phyloP scores from a whole-genome alignment of 2,888 invertebrate genomes.

The Orthosia gothica region DNA sequence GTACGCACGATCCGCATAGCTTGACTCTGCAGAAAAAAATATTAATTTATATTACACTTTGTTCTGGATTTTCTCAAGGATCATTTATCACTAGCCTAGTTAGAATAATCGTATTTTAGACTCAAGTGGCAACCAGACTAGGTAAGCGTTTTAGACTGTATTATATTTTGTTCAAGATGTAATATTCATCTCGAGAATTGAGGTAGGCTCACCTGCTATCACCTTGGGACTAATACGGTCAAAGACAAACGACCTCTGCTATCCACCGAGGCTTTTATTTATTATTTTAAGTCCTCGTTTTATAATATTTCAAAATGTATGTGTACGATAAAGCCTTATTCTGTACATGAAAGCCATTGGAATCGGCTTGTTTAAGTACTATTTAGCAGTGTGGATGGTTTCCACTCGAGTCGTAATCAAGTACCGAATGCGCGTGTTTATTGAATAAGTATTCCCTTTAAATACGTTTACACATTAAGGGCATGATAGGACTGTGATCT shows the following conservation, averaged over 20 bases:
- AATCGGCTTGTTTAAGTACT: constrained; percentile 38
- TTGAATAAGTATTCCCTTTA: constrained; percentile 30
- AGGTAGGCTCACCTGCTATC: neutral
- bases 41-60: neutral
- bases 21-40: constrained; percentile 94
- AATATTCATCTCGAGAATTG: constrained; percentile 23
- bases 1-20: constrained; percentile 99
- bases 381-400: constrained; percentile 31
- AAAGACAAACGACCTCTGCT: constrained; percentile 26
- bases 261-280: constrained; percentile 4
- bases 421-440: constrained; percentile 20
- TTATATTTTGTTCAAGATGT: constrained; percentile 19
- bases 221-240: constrained; percentile 35
- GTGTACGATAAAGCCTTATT: constrained; percentile 13
- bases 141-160: neutral
- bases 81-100: neutral
- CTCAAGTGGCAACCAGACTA: neutral
- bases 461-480: constrained; percentile 41
- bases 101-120: neutral
- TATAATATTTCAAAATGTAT: constrained; percentile 10
- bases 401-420: constrained; percentile 42
- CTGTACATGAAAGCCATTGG: constrained; percentile 23
- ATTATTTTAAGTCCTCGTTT: constrained; percentile 30
- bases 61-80: neutral
- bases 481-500: constrained; percentile 22